Evolutionary conservation across 1,140 invertebrate species (phyloP).

Genomic region (Coelopa frigida): DNA sequence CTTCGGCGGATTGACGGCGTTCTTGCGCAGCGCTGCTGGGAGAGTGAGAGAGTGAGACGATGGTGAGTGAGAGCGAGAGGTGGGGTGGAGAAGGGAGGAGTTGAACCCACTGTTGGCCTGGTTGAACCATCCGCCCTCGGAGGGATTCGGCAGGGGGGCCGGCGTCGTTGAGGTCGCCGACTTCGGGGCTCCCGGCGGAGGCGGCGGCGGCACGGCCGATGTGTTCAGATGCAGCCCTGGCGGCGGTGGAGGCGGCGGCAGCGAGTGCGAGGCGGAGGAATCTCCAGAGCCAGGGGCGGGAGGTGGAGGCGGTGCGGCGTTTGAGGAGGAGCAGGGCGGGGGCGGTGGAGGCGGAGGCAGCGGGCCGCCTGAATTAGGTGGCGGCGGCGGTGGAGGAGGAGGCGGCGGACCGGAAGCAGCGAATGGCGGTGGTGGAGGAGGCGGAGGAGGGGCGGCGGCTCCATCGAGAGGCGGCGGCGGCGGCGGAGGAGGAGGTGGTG

Average conservation of each 20-base stretch:
- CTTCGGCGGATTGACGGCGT: constrained; percentile 71
- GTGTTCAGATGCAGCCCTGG: constrained; percentile 28
- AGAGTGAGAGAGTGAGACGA: constrained; percentile 14
- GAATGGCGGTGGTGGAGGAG: constrained; percentile 12
- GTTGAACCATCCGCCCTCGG: constrained; percentile 36
- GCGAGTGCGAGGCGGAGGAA: too few relatives aligned
- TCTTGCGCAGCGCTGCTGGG: constrained; percentile 64
- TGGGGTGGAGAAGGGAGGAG: constrained; percentile 15
- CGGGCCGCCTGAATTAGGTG: too few relatives aligned
- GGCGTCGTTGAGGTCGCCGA: constrained; percentile 26
- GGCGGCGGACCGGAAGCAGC: constrained; percentile 21
- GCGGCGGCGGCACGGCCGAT: constrained; percentile 32
- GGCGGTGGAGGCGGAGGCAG: constrained; percentile 22
- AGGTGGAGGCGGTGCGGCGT: constrained; percentile 33
- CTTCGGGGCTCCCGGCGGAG: constrained; percentile 21
- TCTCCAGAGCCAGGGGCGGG: constrained; percentile 26
- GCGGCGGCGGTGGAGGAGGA: too few relatives aligned
- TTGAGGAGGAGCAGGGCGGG: constrained; percentile 29
- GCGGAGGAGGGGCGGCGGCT: constrained; percentile 3
- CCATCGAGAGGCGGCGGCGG: too few relatives aligned
- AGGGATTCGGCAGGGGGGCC: constrained; percentile 39
- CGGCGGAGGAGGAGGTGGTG: too few relatives aligned
- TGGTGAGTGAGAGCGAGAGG: constrained; percentile 23
- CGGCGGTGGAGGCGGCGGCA: constrained; percentile 49
- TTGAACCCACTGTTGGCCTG: constrained; percentile 35